Percentiles rank a stretch among this genome's conserved stretches.
These are phyloP conservation scores for Ganaspis sp. DNA, from an alignment of 1,140 invertebrate genomes.

Conservation along the genomic window DNA sequence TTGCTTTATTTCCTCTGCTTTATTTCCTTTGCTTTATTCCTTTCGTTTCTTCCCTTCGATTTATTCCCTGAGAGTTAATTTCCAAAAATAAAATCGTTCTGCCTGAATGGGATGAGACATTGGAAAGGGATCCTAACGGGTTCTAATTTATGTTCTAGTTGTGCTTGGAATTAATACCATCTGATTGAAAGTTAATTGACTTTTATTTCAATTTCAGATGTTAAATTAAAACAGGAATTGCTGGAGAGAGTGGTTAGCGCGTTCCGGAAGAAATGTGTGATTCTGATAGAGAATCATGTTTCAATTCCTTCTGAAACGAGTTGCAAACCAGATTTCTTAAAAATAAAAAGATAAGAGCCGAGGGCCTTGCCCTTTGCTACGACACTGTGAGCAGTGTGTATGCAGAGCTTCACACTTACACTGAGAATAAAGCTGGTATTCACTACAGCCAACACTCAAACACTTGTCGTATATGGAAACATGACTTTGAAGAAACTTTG, in stretches of 20 bases:
- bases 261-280: constrained; percentile 28
- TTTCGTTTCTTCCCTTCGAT: too few species aligned
- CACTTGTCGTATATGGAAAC: constrained; percentile 4
- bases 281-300: constrained; percentile 30
- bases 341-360: constrained; percentile 28
- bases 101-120: not conserved
- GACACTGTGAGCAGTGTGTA: constrained; percentile 16
- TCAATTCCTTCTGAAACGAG: constrained; percentile 28
- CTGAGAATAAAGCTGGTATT: not conserved
- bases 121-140: not conserved
- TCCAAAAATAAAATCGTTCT: too few species aligned
- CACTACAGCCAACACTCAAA: not conserved
- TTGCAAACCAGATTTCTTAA: constrained; percentile 31
- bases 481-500: constrained; percentile 29
- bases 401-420: constrained; percentile 22
- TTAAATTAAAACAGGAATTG: not conserved
- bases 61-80: too few species aligned
- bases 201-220: constrained; percentile 10
- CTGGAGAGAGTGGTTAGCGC: not conserved
- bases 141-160: constrained; percentile 10
- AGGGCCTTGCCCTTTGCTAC: constrained; percentile 28
- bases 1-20: too few species aligned
- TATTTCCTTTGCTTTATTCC: too few species aligned
- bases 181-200: not conserved
- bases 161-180: not conserved